These are phyloP conservation scores for Spinus olivaceus DNA, from an alignment of 2,797 vertebrate genomes.

Conservation along the genomic window DNA sequence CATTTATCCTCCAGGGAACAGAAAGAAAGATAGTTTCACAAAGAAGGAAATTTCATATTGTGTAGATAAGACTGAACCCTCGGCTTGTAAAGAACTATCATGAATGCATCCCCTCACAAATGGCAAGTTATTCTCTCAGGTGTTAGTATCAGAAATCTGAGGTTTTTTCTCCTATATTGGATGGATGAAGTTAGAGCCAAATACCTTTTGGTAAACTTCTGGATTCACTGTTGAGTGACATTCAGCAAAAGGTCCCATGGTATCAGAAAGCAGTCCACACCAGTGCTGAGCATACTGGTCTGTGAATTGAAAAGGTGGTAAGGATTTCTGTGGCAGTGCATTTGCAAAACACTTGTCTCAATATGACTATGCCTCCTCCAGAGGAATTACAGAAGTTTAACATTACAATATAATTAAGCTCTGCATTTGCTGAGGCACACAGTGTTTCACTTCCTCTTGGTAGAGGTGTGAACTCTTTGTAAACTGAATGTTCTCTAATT, in stretches of 20 bases:
- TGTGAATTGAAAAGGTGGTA: constrained; percentile 53
- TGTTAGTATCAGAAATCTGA: background rate
- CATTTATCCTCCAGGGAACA: background rate
- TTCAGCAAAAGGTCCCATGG: constrained; percentile 75
- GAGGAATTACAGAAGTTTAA: background rate
- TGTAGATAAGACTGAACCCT: background rate
- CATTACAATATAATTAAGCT: background rate
- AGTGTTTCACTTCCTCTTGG: background rate
- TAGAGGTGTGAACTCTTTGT: background rate
- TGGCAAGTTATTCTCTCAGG: background rate
- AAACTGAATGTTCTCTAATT: background rate
- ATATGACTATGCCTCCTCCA: background rate
- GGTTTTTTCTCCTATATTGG: background rate
- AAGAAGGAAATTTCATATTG: background rate
- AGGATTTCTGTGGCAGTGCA: background rate
- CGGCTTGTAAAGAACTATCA: background rate
- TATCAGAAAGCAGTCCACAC: constrained; percentile 81
- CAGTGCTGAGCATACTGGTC: constrained; percentile 86
- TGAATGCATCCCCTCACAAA: background rate
- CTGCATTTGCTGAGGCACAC: background rate
- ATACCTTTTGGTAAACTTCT: constrained; percentile 77
- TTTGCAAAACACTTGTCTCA: background rate
- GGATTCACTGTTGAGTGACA: constrained; percentile 84
- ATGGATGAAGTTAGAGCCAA: background rate
- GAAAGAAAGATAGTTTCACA: background rate